A percentile compares a stretch with the other conserved stretches of the same genome.
Conservation (phyloP, 2,888 invertebrate genomes). For the Mesorhabditis sp. region DNA sequence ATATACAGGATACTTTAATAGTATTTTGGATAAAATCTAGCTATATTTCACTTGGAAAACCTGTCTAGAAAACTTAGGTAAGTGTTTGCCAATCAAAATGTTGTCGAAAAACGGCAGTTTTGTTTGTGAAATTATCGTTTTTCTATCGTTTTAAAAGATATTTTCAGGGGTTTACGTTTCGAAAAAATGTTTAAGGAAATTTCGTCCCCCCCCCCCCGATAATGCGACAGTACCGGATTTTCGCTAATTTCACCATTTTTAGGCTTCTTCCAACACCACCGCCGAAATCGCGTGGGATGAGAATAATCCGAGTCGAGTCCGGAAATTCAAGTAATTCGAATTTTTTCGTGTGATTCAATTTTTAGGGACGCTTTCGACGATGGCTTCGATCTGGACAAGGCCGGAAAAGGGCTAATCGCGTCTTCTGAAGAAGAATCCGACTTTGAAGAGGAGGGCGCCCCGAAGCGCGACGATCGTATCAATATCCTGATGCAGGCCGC, state of each 20-base stretch:
- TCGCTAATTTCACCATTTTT: not conserved
- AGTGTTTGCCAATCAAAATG: too few species aligned
- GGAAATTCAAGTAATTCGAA: slow-evolving; percentile 32
- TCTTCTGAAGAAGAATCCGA: not conserved
- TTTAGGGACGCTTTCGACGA: slow-evolving; percentile 8
- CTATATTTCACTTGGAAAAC: too few species aligned
- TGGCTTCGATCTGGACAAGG: not conserved
- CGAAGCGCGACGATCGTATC: slow-evolving; percentile 15
- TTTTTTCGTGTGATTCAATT: slow-evolving; percentile 20
- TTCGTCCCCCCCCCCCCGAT: slow-evolving; percentile 3
- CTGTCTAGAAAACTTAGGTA: too few species aligned
- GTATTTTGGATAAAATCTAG: not conserved
- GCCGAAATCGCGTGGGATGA: slow-evolving; percentile 92
- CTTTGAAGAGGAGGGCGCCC: not conserved
- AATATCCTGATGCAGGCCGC: slow-evolving; percentile 24
- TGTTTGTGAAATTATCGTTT: too few species aligned
- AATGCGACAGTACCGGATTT: too few species aligned
- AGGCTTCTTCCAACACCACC: slow-evolving; percentile 17
- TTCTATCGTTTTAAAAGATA: too few species aligned
- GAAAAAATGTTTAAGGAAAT: not conserved
- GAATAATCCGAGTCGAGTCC: slow-evolving; percentile 75
- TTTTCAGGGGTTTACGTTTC: not conserved
- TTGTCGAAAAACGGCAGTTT: too few species aligned
- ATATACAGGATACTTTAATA: not conserved
- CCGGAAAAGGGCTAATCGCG: not conserved